phyloP scores from a whole-genome alignment of 2,888 invertebrate species.

The Synanthedon tipuliformis region DNA sequence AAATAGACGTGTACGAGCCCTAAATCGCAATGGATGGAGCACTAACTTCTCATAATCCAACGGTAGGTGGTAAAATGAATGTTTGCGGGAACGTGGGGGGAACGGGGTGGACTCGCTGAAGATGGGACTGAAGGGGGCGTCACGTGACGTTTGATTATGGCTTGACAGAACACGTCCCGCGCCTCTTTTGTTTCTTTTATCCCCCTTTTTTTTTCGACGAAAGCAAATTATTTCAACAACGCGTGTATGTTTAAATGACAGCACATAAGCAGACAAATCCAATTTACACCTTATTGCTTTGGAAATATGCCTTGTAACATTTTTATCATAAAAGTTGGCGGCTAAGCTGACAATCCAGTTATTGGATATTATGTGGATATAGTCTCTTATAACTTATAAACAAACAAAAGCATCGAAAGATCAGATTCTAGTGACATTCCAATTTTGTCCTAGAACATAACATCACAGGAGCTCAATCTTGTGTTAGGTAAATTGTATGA shows the following conservation, averaged over 20 bases:
- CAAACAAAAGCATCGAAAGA: no score
- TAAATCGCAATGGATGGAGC: slow-evolving; percentile 11
- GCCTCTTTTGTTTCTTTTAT: slow-evolving; percentile 23
- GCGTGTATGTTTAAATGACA: slow-evolving; percentile 1
- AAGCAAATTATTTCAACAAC: background rate
- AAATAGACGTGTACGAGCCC: background rate
- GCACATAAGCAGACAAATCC: background rate
- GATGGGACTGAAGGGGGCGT: background rate
- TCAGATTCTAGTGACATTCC: no score
- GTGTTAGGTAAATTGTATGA: no score
- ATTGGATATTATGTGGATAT: no score
- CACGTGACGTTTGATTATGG: slow-evolving; percentile 27
- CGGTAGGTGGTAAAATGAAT: slow-evolving; percentile 24
- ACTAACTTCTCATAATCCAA: slow-evolving; percentile 29
- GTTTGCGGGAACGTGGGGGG: slow-evolving; percentile 15
- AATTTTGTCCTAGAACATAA: no score
- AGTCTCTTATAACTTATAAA: no score
- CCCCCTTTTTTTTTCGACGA: background rate
- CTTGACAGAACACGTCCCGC: slow-evolving; percentile 44
- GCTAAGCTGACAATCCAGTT: no score
- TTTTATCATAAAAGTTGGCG: background rate
- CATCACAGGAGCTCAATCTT: no score
- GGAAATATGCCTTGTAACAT: background rate
- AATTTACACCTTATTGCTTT: background rate
- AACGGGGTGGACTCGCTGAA: background rate